Conservation (phyloP, 1,140 invertebrate genomes). For the Trachymyrmex septentrionalis region DNA sequence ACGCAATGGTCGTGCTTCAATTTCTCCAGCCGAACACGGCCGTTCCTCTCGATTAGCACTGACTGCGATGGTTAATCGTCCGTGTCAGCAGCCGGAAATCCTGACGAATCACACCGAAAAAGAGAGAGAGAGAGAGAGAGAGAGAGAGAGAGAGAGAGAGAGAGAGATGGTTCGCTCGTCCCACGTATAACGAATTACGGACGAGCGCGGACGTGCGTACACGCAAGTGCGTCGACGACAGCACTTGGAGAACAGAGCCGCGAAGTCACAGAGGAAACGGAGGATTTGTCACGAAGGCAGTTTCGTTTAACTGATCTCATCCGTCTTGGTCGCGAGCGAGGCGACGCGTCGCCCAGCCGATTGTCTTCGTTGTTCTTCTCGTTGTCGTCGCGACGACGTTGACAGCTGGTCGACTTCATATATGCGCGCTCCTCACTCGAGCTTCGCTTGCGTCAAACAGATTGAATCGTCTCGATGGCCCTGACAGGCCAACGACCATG, state of each 20-base stretch:
- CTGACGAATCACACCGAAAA: slow-evolving; percentile 58
- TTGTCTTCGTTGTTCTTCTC: slow-evolving; percentile 66
- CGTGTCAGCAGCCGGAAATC: slow-evolving; percentile 65
- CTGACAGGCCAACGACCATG: slow-evolving; percentile 58
- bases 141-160: slow-evolving; percentile 34
- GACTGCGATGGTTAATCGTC: slow-evolving; percentile 38
- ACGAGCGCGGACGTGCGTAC: slow-evolving; percentile 41
- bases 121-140: slow-evolving; percentile 30
- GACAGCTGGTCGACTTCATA: slow-evolving; percentile 41
- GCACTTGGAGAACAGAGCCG: slow-evolving; percentile 23
- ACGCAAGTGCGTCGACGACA: slow-evolving; percentile 67
- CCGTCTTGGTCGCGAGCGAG: slow-evolving; percentile 83
- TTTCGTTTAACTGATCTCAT: slow-evolving; percentile 86
- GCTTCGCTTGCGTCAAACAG: slow-evolving; percentile 17
- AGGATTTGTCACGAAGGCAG: slow-evolving; percentile 85
- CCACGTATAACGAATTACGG: slow-evolving; percentile 65
- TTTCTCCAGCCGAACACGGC: background rate
- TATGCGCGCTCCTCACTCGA: slow-evolving; percentile 45
- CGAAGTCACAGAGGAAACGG: slow-evolving; percentile 82
- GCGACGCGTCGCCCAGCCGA: slow-evolving; percentile 69
- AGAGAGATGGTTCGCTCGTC: slow-evolving; percentile 41
- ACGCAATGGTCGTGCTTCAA: slow-evolving; percentile 26
- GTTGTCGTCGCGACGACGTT: slow-evolving; percentile 66
- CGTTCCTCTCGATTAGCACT: slow-evolving; percentile 21
- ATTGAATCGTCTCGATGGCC: slow-evolving; percentile 68